Percentiles rank a stretch among this genome's conserved stretches.
Evolutionary conservation across 2,797 vertebrate genomes (phyloP).

Genomic region (Neoniphon sammara): DNA sequence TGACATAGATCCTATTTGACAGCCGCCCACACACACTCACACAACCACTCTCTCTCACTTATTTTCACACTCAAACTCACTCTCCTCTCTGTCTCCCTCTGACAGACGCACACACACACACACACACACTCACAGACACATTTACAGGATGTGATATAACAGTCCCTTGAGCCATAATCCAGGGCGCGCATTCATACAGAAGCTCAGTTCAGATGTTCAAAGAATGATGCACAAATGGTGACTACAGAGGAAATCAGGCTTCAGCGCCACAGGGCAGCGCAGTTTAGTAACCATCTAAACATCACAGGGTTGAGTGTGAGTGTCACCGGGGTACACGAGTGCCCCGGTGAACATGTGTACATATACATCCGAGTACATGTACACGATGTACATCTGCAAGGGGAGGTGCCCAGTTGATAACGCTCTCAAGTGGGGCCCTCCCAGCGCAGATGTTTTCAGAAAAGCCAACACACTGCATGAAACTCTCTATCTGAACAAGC

Average conservation of each 20-base stretch:
- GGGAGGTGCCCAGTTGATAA: too few species aligned
- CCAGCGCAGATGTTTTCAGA: neutral
- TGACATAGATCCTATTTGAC: conserved; percentile 71
- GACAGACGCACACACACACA: conserved; percentile 54
- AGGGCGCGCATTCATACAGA: conserved; percentile 45
- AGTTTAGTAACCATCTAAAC: conserved; percentile 20
- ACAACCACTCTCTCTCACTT: conserved; percentile 47
- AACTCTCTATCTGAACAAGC: too few species aligned
- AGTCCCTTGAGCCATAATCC: conserved; percentile 56
- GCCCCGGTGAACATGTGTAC: too few species aligned
- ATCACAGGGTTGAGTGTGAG: neutral
- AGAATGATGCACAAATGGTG: conserved; percentile 15
- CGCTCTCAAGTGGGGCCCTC: neutral
- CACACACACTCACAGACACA: conserved; percentile 50
- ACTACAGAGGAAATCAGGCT: neutral
- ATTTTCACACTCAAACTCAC: conserved; percentile 53
- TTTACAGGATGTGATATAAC: conserved; percentile 66
- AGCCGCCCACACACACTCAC: conserved; percentile 69
- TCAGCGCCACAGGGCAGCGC: neutral
- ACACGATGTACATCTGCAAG: too few species aligned
- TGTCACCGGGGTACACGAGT: neutral
- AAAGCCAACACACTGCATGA: too few species aligned
- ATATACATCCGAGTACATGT: too few species aligned
- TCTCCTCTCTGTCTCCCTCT: conserved; percentile 22
- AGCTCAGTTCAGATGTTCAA: conserved; percentile 44